Percentiles rank a stretch among this genome's conserved stretches.
phyloP scores from a whole-genome alignment of 2,888 invertebrate species.

The Archaeoteleia sp. region DNA sequence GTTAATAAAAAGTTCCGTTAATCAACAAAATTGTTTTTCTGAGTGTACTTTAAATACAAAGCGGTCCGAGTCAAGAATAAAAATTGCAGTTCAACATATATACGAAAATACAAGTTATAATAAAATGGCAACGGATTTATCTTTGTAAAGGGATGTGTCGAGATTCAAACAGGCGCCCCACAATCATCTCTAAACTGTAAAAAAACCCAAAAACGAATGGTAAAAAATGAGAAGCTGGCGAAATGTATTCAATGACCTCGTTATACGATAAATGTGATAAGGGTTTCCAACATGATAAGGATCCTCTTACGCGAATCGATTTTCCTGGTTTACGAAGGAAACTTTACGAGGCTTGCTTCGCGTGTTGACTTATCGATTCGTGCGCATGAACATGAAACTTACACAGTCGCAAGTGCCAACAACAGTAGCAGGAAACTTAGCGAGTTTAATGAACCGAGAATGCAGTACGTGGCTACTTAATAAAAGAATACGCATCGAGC shows the following conservation, averaged over 20 bases:
- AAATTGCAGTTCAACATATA: too few relatives aligned
- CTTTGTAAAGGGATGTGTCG: too few relatives aligned
- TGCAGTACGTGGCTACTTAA: constrained; percentile 26
- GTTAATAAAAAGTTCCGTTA: too few relatives aligned
- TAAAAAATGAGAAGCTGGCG: too few relatives aligned
- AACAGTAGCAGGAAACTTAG: constrained; percentile 10
- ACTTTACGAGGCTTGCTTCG: constrained; percentile 9
- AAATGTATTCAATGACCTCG: constrained; percentile 27
- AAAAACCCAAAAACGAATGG: neutral
- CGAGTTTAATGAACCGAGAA: constrained; percentile 40
- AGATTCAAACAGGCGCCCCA: too few relatives aligned
- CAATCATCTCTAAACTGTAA: too few relatives aligned
- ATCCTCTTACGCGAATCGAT: constrained; percentile 44
- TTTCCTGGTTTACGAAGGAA: constrained; percentile 30
- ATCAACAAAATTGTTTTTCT: too few relatives aligned
- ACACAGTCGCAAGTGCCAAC: constrained; percentile 13
- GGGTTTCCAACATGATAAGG: constrained; percentile 44
- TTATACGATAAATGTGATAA: constrained; percentile 40
- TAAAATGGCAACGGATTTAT: too few relatives aligned
- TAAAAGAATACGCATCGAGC: constrained; percentile 7
- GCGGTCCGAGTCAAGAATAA: too few relatives aligned
- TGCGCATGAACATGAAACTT: constrained; percentile 1
- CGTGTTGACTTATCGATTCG: constrained; percentile 41
- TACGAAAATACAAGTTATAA: too few relatives aligned
- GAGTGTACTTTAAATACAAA: too few relatives aligned